These are phyloP conservation scores for Manduca sexta DNA, from an alignment of 1,140 invertebrate genomes.

Conservation along the genomic window DNA sequence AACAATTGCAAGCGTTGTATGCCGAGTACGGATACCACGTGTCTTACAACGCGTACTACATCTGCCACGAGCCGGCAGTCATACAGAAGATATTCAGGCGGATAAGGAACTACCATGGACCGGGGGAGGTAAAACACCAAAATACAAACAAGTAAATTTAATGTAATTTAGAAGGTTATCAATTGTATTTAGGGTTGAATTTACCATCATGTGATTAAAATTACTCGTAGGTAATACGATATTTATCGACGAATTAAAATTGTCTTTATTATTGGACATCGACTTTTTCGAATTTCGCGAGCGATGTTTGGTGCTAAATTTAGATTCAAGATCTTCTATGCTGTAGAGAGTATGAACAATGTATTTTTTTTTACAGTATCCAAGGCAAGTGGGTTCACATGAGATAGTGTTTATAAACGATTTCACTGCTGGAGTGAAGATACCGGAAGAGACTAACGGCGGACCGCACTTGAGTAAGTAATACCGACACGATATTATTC, in stretches of 20 bases:
- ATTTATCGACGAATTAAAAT: no score
- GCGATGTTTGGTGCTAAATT: no score
- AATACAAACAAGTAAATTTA: background rate
- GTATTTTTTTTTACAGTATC: constrained; percentile 79
- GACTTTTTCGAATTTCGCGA: no score
- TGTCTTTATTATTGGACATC: no score
- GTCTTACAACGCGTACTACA: constrained; percentile 90
- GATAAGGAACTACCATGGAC: constrained; percentile 83
- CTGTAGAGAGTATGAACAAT: no score
- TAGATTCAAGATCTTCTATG: no score
- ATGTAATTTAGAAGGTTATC: background rate
- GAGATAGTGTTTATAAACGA: constrained; percentile 86
- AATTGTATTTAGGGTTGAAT: background rate
- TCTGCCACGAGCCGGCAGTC: constrained; percentile 83
- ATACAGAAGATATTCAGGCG: constrained; percentile 88
- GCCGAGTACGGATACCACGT: constrained; percentile 90
- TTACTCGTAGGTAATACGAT: no score
- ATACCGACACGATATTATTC: no score
- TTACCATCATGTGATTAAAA: no score
- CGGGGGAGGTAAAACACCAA: constrained; percentile 76
- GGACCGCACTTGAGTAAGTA: constrained; percentile 45
- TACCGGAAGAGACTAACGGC: constrained; percentile 30
- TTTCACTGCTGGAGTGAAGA: constrained; percentile 86
- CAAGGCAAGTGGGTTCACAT: constrained; percentile 82
- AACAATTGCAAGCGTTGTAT: constrained; percentile 90